phyloP scores from a whole-genome alignment of 2,888 invertebrate genomes.

The Conchocele bisecta region DNA sequence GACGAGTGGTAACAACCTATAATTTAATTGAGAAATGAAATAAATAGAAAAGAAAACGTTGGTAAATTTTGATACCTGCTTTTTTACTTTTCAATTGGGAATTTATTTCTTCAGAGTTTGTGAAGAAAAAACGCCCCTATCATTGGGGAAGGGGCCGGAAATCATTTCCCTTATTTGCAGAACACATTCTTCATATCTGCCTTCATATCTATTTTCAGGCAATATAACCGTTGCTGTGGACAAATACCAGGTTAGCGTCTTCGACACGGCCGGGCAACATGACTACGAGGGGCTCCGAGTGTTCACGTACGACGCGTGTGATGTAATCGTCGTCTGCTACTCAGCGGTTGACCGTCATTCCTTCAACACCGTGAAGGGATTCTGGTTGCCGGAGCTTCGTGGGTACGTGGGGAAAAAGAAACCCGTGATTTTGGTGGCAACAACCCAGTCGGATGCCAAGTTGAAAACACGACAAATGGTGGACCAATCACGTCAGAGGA shows the following conservation, averaged over 20 bases:
- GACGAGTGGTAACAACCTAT: too few relatives aligned
- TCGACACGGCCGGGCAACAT: slow-evolving; percentile 73
- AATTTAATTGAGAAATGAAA: too few relatives aligned
- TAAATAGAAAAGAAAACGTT: too few relatives aligned
- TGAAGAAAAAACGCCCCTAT: too few relatives aligned
- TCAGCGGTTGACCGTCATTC: slow-evolving; percentile 71
- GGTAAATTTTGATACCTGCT: too few relatives aligned
- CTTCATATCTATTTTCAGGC: too few relatives aligned
- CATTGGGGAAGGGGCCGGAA: too few relatives aligned
- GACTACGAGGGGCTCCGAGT: slow-evolving; percentile 69
- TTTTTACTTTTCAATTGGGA: too few relatives aligned
- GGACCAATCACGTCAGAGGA: slow-evolving; percentile 56
- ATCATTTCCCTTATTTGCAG: too few relatives aligned
- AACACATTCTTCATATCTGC: too few relatives aligned
- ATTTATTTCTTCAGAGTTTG: too few relatives aligned
- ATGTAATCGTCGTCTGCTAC: slow-evolving; percentile 71
- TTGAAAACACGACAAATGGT: too few relatives aligned
- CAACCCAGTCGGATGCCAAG: slow-evolving; percentile 72
- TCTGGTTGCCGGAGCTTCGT: slow-evolving; percentile 72
- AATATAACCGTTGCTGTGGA: slow-evolving; percentile 63
- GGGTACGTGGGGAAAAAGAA: slow-evolving; percentile 59
- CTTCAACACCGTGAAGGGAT: slow-evolving; percentile 65
- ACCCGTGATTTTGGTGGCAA: slow-evolving; percentile 72
- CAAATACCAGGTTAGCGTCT: slow-evolving; percentile 71
- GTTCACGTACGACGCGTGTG: slow-evolving; percentile 68